Base-by-base conservation (phyloP, 1,140 invertebrate species). In the Anthonomus grandis region DNA sequence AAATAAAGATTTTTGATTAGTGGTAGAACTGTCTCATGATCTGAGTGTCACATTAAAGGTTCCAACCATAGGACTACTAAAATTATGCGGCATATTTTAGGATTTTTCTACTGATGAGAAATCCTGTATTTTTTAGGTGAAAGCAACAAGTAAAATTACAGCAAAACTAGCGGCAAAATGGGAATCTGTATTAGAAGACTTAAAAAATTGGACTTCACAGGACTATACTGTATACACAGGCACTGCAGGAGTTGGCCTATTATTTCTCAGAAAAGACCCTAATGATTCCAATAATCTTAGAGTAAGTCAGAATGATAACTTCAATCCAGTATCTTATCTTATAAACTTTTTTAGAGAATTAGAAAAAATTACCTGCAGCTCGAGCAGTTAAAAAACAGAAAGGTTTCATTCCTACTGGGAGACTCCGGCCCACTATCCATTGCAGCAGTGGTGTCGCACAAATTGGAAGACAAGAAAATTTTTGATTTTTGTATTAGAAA, bases 371-470 rank as follows among this genome's bases (percentile, higher is more conserved):
- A 48, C 38, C 55, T 36, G 24, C 57, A 57, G 48, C n/a, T 81
- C n/a, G 60, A 68, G 4, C 64, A 75, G 36, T 70, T 81, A 15
- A 80, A 75, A 64, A 74, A 66, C 41, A 66, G 64, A 39, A 70
- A 79, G 56, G 75, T 84, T 12, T 84, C 86, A 42, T 92, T 91
- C 70, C 68, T 92, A 13, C 88, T 85, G 78, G 90, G 91, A 47
- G 84, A 85, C 76, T 80, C 85, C 34, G 90, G 90, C 21, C 86
- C 86, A 15, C 67, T 91, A 24, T 82, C 88, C 12, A 68, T 92
- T 15, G 81, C 77, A 49, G 82, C 86, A 55, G 79, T 89, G 1
- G 74, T 90, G 34, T 78, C 83, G 63, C 71, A 83, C 63, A 77
- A 75, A 60, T 55, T 80, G 52, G 74, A 74, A 8, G 68, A 72